Evolutionary conservation across 2,888 invertebrate species (phyloP).

Genomic region (Agelastica alni): DNA sequence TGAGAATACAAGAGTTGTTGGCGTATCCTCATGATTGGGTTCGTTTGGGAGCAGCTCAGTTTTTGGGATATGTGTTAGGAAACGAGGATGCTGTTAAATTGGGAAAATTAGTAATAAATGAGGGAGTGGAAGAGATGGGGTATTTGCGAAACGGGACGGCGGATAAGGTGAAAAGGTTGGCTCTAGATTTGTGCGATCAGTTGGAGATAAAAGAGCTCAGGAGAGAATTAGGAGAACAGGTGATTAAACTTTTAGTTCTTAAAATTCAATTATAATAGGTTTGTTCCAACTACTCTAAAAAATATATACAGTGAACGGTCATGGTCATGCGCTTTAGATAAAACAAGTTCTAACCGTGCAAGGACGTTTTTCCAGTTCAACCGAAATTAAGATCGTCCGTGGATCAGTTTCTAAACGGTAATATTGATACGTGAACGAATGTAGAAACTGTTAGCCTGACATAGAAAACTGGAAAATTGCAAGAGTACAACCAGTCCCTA

Average conservation of each 20-base stretch:
- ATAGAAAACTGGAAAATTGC: too few relatives aligned
- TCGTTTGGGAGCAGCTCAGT: constrained; percentile 74
- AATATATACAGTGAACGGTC: too few relatives aligned
- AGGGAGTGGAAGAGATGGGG: constrained; percentile 42
- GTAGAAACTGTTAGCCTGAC: too few relatives aligned
- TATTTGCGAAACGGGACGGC: constrained; percentile 66
- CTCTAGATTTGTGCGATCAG: constrained; percentile 77
- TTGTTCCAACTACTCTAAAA: too few relatives aligned
- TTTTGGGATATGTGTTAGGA: constrained; percentile 73
- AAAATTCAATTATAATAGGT: too few relatives aligned
- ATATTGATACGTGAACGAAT: too few relatives aligned
- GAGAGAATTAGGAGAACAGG: constrained; percentile 74
- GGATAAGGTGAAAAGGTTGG: constrained; percentile 66
- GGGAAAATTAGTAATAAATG: constrained; percentile 56
- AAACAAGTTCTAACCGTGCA: too few relatives aligned
- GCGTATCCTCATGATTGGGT: constrained; percentile 89
- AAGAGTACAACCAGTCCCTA: too few relatives aligned
- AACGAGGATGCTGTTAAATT: constrained; percentile 67
- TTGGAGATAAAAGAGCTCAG: constrained; percentile 67
- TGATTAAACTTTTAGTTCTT: background rate
- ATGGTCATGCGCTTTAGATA: too few relatives aligned
- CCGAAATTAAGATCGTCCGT: too few relatives aligned
- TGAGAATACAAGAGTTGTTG: constrained; percentile 71
- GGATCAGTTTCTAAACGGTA: too few relatives aligned
- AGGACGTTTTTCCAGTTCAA: too few relatives aligned